These are phyloP conservation scores for Patella caerulea DNA, from an alignment of 2,888 invertebrate species.

Conservation along the genomic window DNA sequence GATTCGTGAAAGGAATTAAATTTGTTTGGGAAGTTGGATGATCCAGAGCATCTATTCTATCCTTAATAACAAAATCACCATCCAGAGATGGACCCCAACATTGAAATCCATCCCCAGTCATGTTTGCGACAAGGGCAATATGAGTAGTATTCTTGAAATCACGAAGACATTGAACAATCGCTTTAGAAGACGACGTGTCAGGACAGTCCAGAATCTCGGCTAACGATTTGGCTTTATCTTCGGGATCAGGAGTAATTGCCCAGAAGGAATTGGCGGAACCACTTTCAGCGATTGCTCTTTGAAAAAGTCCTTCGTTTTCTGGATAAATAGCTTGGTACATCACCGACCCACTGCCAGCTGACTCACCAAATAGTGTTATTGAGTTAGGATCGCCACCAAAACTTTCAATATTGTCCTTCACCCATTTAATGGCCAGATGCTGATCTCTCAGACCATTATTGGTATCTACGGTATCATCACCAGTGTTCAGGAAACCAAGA, in stretches of 20 bases:
- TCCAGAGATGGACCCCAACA: background rate
- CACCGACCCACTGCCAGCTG: conserved; percentile 49
- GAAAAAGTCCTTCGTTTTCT: conserved; percentile 47
- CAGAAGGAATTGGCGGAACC: conserved; percentile 35
- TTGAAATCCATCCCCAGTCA: background rate
- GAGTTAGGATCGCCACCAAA: conserved; percentile 47
- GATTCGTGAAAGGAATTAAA: background rate
- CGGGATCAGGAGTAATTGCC: background rate
- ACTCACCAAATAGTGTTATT: conserved; percentile 53
- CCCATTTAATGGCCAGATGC: conserved; percentile 49
- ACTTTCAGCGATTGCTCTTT: conserved; percentile 49
- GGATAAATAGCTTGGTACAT: conserved; percentile 46
- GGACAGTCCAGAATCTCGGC: background rate
- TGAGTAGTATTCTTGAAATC: no score
- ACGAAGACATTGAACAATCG: background rate
- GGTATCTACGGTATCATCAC: conserved; percentile 43
- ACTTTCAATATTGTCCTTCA: conserved; percentile 45
- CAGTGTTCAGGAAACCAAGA: conserved; percentile 53
- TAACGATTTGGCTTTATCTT: background rate
- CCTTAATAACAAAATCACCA: background rate
- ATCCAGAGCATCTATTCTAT: background rate
- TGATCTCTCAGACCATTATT: conserved; percentile 59
- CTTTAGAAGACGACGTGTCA: background rate
- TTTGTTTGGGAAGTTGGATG: background rate
- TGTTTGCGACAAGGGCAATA: no score